A percentile compares a stretch with the other conserved stretches of the same genome.
Conservation (phyloP, 1,140 invertebrate genomes). For the Branchinecta lindahli region DNA sequence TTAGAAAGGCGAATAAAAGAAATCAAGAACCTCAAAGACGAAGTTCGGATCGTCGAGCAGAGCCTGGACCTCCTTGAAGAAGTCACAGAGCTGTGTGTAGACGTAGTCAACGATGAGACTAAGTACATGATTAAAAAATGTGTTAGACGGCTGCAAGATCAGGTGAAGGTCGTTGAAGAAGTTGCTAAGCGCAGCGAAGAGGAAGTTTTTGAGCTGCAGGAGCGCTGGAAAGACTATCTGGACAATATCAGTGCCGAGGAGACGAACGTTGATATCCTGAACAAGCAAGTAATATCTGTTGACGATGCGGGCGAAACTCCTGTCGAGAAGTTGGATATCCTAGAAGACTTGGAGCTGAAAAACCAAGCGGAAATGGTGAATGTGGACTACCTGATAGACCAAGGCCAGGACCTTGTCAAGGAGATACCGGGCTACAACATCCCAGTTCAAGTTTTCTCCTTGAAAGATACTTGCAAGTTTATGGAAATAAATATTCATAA, state of each 20-base stretch:
- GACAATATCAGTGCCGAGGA: conserved; percentile 39
- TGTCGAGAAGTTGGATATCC: conserved; percentile 42
- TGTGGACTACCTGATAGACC: conserved; percentile 35
- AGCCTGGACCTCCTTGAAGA: conserved; percentile 24
- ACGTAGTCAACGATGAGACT: conserved; percentile 36
- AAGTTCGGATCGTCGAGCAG: conserved; percentile 24
- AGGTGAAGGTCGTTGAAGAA: conserved; percentile 41
- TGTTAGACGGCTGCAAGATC: conserved; percentile 35
- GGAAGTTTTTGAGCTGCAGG: conserved; percentile 35
- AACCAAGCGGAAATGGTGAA: conserved; percentile 39
- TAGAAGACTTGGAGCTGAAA: conserved; percentile 45
- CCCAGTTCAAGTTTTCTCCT: conserved; percentile 43
- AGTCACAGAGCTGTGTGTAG: conserved; percentile 32
- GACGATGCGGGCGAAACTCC: conserved; percentile 39
- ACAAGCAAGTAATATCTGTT: conserved; percentile 26
- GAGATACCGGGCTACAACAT: conserved; percentile 47
- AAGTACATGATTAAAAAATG: conserved; percentile 34
- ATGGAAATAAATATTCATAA: conserved; percentile 46
- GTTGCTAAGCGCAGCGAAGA: conserved; percentile 36
- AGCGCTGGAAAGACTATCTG: conserved; percentile 50
- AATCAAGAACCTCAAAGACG: conserved; percentile 22
- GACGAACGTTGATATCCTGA: conserved; percentile 37
- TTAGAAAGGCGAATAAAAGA: conserved; percentile 36
- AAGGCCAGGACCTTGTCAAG: conserved; percentile 39
- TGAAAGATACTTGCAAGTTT: conserved; percentile 46